phyloP scores from a whole-genome alignment of 2,113 vertebrate genomes.

The Recurvirostra avosetta region DNA sequence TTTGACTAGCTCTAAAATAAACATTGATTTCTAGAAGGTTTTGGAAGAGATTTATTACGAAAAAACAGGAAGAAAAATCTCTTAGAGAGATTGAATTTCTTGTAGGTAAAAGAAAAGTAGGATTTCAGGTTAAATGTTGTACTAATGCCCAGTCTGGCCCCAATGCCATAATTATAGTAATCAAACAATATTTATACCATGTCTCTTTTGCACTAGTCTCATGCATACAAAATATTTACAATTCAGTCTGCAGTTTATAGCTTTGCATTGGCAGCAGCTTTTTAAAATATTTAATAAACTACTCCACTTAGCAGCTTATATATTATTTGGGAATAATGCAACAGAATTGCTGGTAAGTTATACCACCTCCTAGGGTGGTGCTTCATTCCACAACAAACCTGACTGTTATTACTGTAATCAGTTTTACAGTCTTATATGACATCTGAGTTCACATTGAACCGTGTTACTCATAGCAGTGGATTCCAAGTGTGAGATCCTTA shows the following conservation, averaged over 20 bases:
- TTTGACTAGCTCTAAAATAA: background rate
- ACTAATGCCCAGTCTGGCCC: background rate
- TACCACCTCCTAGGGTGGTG: background rate
- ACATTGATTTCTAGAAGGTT: background rate
- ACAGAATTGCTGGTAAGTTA: background rate
- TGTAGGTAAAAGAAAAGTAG: background rate
- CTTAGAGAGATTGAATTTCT: background rate
- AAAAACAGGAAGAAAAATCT: background rate
- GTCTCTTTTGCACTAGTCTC: background rate
- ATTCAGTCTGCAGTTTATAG: background rate
- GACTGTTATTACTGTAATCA: background rate
- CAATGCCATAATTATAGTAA: background rate
- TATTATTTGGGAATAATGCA: background rate
- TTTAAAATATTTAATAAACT: slow-evolving; percentile 33
- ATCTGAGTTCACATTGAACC: background rate
- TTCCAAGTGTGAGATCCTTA: background rate
- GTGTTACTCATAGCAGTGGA: background rate
- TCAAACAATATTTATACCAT: background rate
- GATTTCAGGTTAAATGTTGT: background rate
- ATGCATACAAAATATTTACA: slow-evolving; percentile 1
- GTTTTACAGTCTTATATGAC: background rate
- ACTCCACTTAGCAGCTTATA: background rate
- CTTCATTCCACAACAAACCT: background rate
- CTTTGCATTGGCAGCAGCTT: background rate
- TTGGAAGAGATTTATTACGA: background rate